Base-by-base conservation (phyloP, 2,113 vertebrate genomes). In the Equus przewalskii region DNA sequence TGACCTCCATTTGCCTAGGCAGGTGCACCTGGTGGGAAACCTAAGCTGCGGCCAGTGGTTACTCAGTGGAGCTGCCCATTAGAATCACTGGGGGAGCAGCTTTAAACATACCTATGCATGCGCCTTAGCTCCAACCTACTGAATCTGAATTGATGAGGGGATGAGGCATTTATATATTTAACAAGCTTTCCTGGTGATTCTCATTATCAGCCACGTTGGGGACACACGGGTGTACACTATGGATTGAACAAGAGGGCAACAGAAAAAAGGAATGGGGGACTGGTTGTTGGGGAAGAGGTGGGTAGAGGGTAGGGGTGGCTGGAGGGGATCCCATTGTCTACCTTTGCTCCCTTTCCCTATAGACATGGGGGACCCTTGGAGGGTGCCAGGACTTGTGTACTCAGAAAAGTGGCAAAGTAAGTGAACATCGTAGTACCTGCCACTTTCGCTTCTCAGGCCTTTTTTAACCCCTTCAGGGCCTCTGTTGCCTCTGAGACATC, bases 371-470 rank as follows among this genome's bases (percentile, higher is more conserved):
- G 14, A 69, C 79, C n/a, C 15, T 82, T 73, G 54, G 60, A 36
- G 19, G 30, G n/a, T 67, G 4, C 82, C 36, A 56, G 70, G 16
- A 56, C 12, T 69, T 64, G 18, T 41, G 9, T 85, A 76, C 16
- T 96, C 80, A 46, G 80, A 36, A 91, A 85, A 97, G 86, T 72
- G 54, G 58, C n/a, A 79, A 95, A 84, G 41, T 65, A 73, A 81
- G 36, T 41, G 67, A 95, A n/a, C 5, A 73, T 22, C 58, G 69
- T 72, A 84, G 80, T 60, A 88, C 51, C 36, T 54, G 28, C 28
- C 3, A 15, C 69, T 49, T 21, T 21, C 72, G 76, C 36, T 93
- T 80, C 28, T 62, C n/a, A 78, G 70, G 58, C 7, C 1, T 58
- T 81, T 62, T 76, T 33, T 41, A 41, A 21, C 4, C 1, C 1